phyloP scores from a whole-genome alignment of 1,140 invertebrate species.

The Rhopalosiphum maidis region DNA sequence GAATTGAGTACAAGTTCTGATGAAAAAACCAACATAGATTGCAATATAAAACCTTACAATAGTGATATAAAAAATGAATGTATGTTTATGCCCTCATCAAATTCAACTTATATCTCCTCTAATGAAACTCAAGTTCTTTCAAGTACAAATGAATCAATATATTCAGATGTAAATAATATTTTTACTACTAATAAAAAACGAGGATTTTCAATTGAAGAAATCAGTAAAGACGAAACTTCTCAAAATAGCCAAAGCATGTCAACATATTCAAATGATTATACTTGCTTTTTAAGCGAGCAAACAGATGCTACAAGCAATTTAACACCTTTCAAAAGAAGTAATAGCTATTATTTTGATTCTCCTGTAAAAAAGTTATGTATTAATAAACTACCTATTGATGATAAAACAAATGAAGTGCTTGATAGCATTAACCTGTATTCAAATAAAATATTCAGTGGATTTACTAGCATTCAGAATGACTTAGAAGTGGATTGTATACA shows the following conservation, averaged over 20 bases:
- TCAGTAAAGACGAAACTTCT: conserved; percentile 38
- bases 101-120: not conserved
- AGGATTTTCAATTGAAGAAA: conserved; percentile 43
- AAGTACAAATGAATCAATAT: conserved; percentile 11
- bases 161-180: conserved; percentile 18
- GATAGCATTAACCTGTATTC: not conserved
- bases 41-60: conserved; percentile 15
- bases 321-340: conserved; percentile 49
- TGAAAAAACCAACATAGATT: not conserved
- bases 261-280: conserved; percentile 45
- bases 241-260: conserved; percentile 5
- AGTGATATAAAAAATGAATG: not conserved
- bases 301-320: conserved; percentile 16
- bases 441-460: conserved; percentile 20
- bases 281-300: conserved; percentile 53
- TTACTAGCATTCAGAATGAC: conserved; percentile 39
- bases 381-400: not conserved
- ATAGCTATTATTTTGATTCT: conserved; percentile 50
- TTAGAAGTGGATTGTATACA: conserved; percentile 48
- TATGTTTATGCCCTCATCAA: not conserved
- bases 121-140: not conserved
- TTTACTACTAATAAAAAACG: conserved; percentile 11
- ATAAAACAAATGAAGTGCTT: not conserved
- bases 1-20: not conserved
- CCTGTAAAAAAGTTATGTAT: conserved; percentile 50